Evolutionary conservation across 2,888 invertebrate genomes (phyloP).

Genomic region (Drosophila helvetica): DNA sequence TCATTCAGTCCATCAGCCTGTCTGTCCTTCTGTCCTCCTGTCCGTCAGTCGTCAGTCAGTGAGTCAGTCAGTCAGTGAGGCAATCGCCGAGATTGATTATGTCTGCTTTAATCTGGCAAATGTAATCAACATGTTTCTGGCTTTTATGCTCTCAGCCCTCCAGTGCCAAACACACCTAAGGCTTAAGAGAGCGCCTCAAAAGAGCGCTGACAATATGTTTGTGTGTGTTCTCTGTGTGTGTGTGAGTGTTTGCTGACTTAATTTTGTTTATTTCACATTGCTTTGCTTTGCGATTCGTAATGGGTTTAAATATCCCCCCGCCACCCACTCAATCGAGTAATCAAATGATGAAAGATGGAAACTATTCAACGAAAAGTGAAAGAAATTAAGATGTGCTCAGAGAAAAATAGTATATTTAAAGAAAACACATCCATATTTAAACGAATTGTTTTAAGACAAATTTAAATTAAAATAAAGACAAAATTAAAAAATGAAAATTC

Average conservation of each 20-base stretch:
- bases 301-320: constrained; percentile 8
- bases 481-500: no score
- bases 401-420: neutral
- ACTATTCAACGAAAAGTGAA: neutral
- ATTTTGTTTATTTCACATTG: constrained; percentile 48
- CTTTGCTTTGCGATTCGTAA: constrained; percentile 16
- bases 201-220: constrained; percentile 24
- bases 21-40: constrained; percentile 41
- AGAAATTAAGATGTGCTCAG: no score
- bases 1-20: constrained; percentile 34
- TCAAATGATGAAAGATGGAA: neutral
- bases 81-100: constrained; percentile 72
- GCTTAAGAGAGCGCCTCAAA: constrained; percentile 7
- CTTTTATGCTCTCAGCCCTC: constrained; percentile 16
- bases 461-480: no score
- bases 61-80: constrained; percentile 46
- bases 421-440: constrained; percentile 6
- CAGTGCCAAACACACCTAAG: neutral
- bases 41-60: constrained; percentile 34
- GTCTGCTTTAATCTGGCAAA: constrained; percentile 68
- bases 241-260: constrained; percentile 36
- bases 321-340: neutral
- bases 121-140: constrained; percentile 64
- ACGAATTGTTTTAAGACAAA: neutral
- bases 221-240: neutral